phyloP scores from a whole-genome alignment of 2,797 vertebrate species.

The Lepidocolaptes lacrymiger region DNA sequence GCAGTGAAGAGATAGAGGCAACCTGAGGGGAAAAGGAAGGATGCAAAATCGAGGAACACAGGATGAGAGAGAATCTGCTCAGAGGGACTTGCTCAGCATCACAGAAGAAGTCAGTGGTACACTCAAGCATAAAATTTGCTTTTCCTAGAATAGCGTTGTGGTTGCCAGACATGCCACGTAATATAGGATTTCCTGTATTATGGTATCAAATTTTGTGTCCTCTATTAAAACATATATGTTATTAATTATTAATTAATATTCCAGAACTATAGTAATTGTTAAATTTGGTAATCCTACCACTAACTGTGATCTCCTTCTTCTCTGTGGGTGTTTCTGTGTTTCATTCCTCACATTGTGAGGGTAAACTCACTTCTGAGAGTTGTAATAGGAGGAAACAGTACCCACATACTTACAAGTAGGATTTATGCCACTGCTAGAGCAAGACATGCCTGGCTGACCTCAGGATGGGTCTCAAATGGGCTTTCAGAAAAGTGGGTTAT shows the following conservation, averaged over 20 bases:
- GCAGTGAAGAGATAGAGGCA: slow-evolving; percentile 10
- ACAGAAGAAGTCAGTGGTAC: not conserved
- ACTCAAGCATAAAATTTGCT: slow-evolving; percentile 16
- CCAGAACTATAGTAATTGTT: not conserved
- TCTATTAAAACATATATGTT: not conserved
- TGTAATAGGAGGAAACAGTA: not conserved
- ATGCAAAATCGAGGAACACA: slow-evolving; percentile 39
- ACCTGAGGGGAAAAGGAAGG: slow-evolving; percentile 8
- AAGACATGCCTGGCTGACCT: not conserved
- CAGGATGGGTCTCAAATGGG: not conserved
- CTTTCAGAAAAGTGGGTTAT: not conserved
- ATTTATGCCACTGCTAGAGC: not conserved
- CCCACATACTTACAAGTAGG: not conserved
- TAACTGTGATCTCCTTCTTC: not conserved
- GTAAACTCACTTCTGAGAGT: not conserved
- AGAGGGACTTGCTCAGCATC: not conserved
- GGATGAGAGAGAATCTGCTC: slow-evolving; percentile 45
- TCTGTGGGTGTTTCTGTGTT: not conserved
- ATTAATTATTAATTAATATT: not conserved
- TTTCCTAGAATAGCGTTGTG: not conserved
- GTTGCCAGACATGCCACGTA: slow-evolving; percentile 10
- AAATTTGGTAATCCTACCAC: not conserved
- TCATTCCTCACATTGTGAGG: not conserved
- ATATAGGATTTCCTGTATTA: not conserved
- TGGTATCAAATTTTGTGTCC: not conserved